Evolutionary conservation across 2,113 vertebrate genomes (phyloP).

Genomic region (Cheilinus undulatus): DNA sequence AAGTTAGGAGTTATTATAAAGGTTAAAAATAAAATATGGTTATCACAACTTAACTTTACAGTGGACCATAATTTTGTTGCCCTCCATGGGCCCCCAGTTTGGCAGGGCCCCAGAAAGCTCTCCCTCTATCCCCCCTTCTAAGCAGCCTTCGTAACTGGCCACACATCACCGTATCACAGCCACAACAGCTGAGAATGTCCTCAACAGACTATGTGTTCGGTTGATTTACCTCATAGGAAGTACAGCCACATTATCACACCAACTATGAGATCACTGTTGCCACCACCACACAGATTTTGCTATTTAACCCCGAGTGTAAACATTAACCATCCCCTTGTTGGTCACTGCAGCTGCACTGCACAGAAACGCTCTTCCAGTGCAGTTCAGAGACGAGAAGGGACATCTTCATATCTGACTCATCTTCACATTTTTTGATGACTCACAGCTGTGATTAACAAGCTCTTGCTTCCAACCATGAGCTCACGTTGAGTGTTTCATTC

Average conservation of each 20-base stretch:
- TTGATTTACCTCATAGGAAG: slow-evolving; percentile 23
- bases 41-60: no score
- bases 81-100: no score
- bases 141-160: background rate
- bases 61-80: no score
- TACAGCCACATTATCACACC: slow-evolving; percentile 12
- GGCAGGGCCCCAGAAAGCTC: no score
- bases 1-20: no score
- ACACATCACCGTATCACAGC: slow-evolving; percentile 28
- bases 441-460: slow-evolving; percentile 43
- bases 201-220: background rate
- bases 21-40: no score
- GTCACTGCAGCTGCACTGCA: slow-evolving; percentile 12
- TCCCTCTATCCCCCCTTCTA: no score
- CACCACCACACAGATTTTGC: background rate
- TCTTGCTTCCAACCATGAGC: slow-evolving; percentile 55
- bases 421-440: slow-evolving; percentile 60
- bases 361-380: background rate
- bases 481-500: slow-evolving; percentile 37
- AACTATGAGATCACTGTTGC: background rate
- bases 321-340: slow-evolving; percentile 22
- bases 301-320: slow-evolving; percentile 42
- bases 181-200: slow-evolving; percentile 14
- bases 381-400: slow-evolving; percentile 1
- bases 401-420: slow-evolving; percentile 49